Base-by-base conservation (phyloP, 2,888 invertebrate genomes). In the Villa cingulata region DNA sequence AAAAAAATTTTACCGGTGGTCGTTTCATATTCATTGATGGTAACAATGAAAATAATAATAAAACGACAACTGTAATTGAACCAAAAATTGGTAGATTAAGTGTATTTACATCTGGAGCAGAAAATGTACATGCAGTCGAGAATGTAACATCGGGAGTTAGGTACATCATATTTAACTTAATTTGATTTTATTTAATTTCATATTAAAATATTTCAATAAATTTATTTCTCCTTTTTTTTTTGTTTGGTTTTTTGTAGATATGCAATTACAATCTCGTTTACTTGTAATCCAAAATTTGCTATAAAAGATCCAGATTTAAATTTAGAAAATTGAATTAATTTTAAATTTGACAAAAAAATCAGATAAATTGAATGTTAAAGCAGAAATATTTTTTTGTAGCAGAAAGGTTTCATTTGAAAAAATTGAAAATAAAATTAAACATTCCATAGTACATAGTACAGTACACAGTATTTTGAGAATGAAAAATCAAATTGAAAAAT, bases 181-280 rank as follows among this genome's bases (percentile, higher is more conserved):
- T 27, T 41, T 2, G 27, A n/a, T 6, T 10, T 14, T 3, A 34
- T 9, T 4, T 15, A 29, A 29, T 29, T 29, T 29, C 6, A 29
- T 29, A 29, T 9, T 29, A 29, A 29, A 19, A 18, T 23, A 42
- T 37, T 45, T 15, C 29, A 39, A 27, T 41, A 37, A 39, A 6
- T n/a, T n/a, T n/a, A n/a, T 23, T 23, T 23, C 7, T 23, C 5
- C 7, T 23, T 4, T 23, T 23, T 23, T 23, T 23, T 23, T 23
- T 23, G 4, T 23, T 23, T 23, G 7, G 7, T 6, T 23, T 23
- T 23, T 23, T 23, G 7, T 52, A 72, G 90, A 61, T 89, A 81
- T 66, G 88, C 89, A 5, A 74, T 90, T 54, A 89, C 88, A 1
- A 79, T 91, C 43, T 85, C 89, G 40, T 92, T 91, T 64, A 89